phyloP scores from a whole-genome alignment of 2,797 vertebrate species.

The Semaprochilodus insignis region DNA sequence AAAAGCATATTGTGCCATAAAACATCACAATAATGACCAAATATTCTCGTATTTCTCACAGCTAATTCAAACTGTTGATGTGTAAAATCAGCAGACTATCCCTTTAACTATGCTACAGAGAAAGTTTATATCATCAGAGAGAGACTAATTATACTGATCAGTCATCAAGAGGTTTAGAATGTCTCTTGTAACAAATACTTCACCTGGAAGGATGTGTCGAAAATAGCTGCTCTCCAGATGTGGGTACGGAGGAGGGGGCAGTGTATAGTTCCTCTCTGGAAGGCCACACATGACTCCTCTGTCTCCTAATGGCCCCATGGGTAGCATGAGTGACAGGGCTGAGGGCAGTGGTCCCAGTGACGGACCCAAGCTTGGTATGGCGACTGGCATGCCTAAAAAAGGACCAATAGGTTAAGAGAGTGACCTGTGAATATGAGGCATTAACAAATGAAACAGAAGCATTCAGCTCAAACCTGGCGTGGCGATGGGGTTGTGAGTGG shows the following conservation, averaged over 20 bases:
- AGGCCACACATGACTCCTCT: slow-evolving; percentile 97
- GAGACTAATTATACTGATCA: too few species aligned
- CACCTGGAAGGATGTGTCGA: slow-evolving; percentile 96
- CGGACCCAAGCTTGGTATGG: slow-evolving; percentile 94
- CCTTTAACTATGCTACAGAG: too few species aligned
- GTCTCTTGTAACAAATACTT: slow-evolving; percentile 36
- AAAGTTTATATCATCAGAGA: too few species aligned
- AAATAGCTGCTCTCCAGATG: slow-evolving; percentile 99
- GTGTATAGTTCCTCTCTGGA: slow-evolving; percentile 94
- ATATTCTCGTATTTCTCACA: too few species aligned
- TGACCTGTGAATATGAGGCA: not conserved
- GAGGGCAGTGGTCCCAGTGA: slow-evolving; percentile 95
- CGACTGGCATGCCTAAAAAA: slow-evolving; percentile 90
- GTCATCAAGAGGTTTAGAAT: not conserved
- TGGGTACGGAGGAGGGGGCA: slow-evolving; percentile 96
- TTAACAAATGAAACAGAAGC: not conserved
- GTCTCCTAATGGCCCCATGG: slow-evolving; percentile 94
- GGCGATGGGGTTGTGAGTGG: slow-evolving; percentile 92
- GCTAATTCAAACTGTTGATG: too few species aligned
- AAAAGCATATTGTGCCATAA: too few species aligned
- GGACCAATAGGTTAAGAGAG: not conserved
- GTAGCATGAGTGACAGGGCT: slow-evolving; percentile 96
- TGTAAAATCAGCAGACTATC: too few species aligned
- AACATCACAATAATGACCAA: too few species aligned
- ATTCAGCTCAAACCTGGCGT: slow-evolving; percentile 82